These are phyloP conservation scores for Eudasyphora cyanicolor DNA, from an alignment of 2,888 invertebrate species.

Conservation along the genomic window DNA sequence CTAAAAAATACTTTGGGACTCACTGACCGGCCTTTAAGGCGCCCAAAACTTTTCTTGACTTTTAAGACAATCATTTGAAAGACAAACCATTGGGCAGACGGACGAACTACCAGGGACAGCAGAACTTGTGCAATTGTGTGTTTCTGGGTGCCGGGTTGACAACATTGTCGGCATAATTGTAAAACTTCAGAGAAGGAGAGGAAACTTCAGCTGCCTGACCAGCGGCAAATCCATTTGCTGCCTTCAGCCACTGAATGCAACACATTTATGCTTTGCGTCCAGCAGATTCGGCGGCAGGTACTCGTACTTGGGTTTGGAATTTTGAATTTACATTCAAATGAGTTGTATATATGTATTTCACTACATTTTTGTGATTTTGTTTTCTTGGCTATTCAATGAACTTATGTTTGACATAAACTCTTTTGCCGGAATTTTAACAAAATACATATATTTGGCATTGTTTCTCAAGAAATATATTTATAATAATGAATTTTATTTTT, in stretches of 20 bases:
- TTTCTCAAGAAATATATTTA: background rate
- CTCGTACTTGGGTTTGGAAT: conserved; percentile 29
- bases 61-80: background rate
- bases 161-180: conserved; percentile 63
- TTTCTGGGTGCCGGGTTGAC: conserved; percentile 53
- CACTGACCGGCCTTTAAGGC: conserved; percentile 19
- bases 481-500: background rate
- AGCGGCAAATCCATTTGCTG: background rate
- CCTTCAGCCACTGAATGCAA: background rate
- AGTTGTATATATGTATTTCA: conserved; percentile 34
- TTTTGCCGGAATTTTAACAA: background rate
- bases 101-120: background rate
- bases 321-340: conserved; percentile 28
- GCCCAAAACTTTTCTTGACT: conserved; percentile 6
- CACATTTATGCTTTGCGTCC: too few relatives aligned
- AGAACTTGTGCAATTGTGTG: conserved; percentile 35
- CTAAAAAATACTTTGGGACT: background rate
- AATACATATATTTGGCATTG: background rate
- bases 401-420: background rate
- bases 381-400: background rate
- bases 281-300: conserved; percentile 28
- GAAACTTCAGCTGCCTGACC: too few relatives aligned
- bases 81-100: background rate
- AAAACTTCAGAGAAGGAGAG: conserved; percentile 6
- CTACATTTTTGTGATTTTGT: background rate